Percentiles rank a stretch among this genome's conserved stretches.
Conservation (phyloP, 1,140 invertebrate species). For the Samia ricini region DNA sequence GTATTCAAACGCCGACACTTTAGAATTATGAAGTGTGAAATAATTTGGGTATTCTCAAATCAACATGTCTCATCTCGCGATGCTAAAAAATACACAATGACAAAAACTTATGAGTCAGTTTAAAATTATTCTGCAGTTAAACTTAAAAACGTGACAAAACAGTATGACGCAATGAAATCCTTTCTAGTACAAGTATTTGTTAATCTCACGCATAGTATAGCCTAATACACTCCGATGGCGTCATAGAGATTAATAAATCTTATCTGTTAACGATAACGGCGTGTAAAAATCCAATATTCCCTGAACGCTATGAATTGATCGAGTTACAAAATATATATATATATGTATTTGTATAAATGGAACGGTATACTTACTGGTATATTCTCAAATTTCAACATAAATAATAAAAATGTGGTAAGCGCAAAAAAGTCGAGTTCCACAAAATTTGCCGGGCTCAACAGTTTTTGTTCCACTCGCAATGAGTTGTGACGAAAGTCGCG, state of each 20-base stretch:
- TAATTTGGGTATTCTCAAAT: neutral
- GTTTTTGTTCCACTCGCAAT: constrained; percentile 18
- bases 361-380: constrained; percentile 17
- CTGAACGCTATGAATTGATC: constrained; percentile 16
- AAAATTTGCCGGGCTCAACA: constrained; percentile 13
- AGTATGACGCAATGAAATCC: neutral
- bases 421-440: constrained; percentile 17
- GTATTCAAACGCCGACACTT: neutral
- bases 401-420: neutral
- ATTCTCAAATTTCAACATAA: constrained; percentile 23
- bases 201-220: constrained; percentile 15
- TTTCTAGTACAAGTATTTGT: neutral
- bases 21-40: neutral
- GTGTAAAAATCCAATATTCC: constrained; percentile 20
- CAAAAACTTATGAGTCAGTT: neutral
- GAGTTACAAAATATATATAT: constrained; percentile 16
- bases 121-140: neutral
- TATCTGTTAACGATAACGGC: constrained; percentile 37
- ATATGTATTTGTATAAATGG: too few relatives aligned
- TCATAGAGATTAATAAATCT: constrained; percentile 46
- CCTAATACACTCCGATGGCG: constrained; percentile 20
- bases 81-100: neutral
- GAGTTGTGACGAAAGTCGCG: constrained; percentile 6
- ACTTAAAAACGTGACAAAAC: neutral
- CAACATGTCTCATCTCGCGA: neutral